Conservation (phyloP, 2,113 vertebrate genomes). For the Sylvietta virens region DNA sequence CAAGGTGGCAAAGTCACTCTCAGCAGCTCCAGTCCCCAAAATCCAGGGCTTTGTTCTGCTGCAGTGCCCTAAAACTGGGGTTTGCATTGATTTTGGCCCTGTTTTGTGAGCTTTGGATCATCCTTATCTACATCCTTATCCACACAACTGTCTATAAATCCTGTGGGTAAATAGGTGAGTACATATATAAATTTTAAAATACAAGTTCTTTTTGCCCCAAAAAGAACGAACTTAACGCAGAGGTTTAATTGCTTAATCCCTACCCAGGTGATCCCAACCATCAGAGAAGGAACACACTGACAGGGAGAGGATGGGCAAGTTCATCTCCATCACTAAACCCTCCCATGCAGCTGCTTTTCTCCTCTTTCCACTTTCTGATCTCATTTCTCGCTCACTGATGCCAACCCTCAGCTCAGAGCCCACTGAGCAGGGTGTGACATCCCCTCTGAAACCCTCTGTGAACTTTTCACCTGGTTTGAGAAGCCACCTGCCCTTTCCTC, state of each 20-base stretch:
- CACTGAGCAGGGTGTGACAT: accelerated
- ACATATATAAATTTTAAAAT: not conserved
- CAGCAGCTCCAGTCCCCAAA: not conserved
- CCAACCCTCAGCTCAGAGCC: not conserved
- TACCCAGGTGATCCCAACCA: not conserved
- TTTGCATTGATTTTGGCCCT: not conserved
- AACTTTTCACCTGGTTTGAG: not conserved
- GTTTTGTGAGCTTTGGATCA: not conserved
- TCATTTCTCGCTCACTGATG: not conserved
- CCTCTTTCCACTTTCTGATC: not conserved
- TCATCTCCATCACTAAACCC: not conserved
- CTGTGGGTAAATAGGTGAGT: too few species aligned
- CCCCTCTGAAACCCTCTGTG: not conserved
- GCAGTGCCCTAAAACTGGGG: not conserved
- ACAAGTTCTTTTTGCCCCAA: not conserved
- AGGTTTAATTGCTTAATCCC: not conserved
- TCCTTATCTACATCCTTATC: not conserved
- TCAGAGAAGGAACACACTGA: not conserved
- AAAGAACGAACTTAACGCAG: not conserved
- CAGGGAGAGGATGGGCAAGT: not conserved
- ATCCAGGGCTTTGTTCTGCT: not conserved
- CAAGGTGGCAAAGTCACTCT: not conserved
- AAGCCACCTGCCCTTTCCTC: not conserved
- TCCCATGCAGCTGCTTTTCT: not conserved
- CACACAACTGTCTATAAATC: not conserved